Percentiles rank a stretch among this genome's conserved stretches.
These are phyloP conservation scores for Syngnathus typhle DNA, from an alignment of 2,113 vertebrate species.

Conservation along the genomic window DNA sequence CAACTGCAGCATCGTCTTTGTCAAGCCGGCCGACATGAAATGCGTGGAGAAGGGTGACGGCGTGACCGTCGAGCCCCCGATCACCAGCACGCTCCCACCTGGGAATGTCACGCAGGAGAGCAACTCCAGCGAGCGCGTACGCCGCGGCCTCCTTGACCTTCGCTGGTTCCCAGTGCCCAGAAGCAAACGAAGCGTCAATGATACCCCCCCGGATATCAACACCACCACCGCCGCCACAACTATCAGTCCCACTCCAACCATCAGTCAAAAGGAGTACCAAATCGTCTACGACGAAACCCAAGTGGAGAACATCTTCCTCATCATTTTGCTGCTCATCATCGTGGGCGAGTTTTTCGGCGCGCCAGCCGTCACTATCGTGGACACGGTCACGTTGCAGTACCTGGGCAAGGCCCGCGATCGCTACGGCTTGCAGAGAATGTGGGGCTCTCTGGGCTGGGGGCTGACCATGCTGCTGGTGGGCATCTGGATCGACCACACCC, in stretches of 20 bases:
- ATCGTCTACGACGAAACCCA: slow-evolving; percentile 73
- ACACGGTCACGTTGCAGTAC: slow-evolving; percentile 93
- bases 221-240: slow-evolving; percentile 14
- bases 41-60: slow-evolving; percentile 68
- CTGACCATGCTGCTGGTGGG: slow-evolving; percentile 92
- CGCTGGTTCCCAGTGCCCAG: neutral
- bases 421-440: slow-evolving; percentile 96
- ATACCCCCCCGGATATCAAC: neutral
- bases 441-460: slow-evolving; percentile 97
- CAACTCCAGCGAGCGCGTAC: slow-evolving; percentile 31
- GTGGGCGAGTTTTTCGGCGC: slow-evolving; percentile 98
- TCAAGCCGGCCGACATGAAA: slow-evolving; percentile 82
- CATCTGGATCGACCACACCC: slow-evolving; percentile 92
- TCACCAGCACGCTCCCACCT: neutral
- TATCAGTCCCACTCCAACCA: slow-evolving; percentile 43
- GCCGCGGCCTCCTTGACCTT: slow-evolving; percentile 4
- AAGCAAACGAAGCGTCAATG: slow-evolving; percentile 24
- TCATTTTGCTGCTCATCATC: slow-evolving; percentile 91
- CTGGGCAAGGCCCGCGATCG: slow-evolving; percentile 87
- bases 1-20: slow-evolving; percentile 90
- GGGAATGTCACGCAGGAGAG: slow-evolving; percentile 3
- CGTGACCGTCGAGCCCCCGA: neutral
- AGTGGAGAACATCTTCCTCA: slow-evolving; percentile 87
- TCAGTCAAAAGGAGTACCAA: slow-evolving; percentile 27
- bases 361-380: slow-evolving; percentile 92